Percentiles rank a stretch among this genome's conserved stretches.
These are phyloP conservation scores for Corvus hawaiiensis DNA, from an alignment of 2,113 vertebrate genomes.

Conservation along the genomic window DNA sequence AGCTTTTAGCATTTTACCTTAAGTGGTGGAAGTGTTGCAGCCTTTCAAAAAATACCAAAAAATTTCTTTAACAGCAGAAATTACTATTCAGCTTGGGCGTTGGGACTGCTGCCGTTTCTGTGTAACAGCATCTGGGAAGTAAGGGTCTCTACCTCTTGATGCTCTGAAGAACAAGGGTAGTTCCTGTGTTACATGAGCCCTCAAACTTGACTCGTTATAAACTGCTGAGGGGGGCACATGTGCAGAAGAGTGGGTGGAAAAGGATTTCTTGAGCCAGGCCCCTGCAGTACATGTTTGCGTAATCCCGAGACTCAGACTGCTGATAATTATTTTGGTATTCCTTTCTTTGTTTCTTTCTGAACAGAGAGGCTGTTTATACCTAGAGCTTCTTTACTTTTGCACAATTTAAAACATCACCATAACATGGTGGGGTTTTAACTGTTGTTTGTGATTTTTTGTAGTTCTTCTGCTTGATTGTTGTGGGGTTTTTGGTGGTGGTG, in stretches of 20 bases:
- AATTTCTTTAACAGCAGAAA: neutral
- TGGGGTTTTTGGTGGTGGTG: neutral
- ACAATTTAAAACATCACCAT: neutral
- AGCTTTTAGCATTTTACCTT: neutral
- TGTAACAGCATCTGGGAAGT: neutral
- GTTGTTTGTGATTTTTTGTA: neutral
- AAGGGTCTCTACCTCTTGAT: neutral
- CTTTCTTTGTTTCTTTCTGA: neutral
- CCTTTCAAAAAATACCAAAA: neutral
- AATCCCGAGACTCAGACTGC: neutral
- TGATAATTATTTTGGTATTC: neutral
- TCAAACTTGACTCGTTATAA: neutral
- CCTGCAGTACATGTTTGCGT: neutral
- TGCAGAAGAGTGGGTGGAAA: neutral
- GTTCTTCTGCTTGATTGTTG: neutral
- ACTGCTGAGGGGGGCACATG: neutral
- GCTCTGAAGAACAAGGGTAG: neutral
- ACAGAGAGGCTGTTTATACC: neutral
- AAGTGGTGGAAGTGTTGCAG: neutral
- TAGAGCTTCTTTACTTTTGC: neutral
- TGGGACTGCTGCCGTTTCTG: neutral
- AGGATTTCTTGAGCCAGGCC: neutral
- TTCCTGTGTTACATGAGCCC: neutral
- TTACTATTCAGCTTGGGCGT: neutral
- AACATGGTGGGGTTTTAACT: neutral